phyloP scores from a whole-genome alignment of 2,113 vertebrate genomes.

The Lathamus discolor region DNA sequence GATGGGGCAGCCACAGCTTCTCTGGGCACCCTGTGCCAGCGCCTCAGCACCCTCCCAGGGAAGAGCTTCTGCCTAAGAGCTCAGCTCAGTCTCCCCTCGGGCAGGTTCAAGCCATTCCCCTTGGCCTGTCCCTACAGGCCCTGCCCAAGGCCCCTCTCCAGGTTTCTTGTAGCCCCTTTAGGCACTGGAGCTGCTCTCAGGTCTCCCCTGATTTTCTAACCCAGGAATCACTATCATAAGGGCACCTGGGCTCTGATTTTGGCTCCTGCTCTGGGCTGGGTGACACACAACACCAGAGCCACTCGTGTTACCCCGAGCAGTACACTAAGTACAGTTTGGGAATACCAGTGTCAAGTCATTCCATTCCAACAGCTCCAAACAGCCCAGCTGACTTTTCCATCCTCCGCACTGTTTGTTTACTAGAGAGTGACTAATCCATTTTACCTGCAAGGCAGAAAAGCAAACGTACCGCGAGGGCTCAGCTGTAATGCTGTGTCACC shows the following conservation, averaged over 20 bases:
- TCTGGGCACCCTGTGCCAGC: too few relatives aligned
- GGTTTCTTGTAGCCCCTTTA: neutral
- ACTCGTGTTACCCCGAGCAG: neutral
- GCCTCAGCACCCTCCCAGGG: too few relatives aligned
- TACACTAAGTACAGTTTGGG: neutral
- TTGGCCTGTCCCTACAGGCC: neutral
- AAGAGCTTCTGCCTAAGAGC: too few relatives aligned
- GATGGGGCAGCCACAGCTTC: too few relatives aligned
- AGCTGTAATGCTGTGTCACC: neutral
- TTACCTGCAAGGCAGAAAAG: neutral
- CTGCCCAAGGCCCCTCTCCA: neutral
- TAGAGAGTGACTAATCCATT: neutral
- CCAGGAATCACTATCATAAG: neutral
- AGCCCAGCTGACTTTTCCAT: constrained; percentile 13
- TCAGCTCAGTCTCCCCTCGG: neutral
- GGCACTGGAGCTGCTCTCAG: neutral
- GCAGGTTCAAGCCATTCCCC: neutral
- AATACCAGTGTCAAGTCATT: neutral
- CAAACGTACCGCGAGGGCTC: neutral
- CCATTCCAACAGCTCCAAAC: neutral
- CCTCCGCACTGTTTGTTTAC: neutral
- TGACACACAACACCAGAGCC: neutral
- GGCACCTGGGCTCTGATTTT: neutral
- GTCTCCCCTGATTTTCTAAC: neutral
- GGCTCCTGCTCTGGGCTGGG: neutral